A percentile compares a stretch with the other conserved stretches of the same genome.
phyloP scores from a whole-genome alignment of 2,113 vertebrate species.

The Mungos mungo region DNA sequence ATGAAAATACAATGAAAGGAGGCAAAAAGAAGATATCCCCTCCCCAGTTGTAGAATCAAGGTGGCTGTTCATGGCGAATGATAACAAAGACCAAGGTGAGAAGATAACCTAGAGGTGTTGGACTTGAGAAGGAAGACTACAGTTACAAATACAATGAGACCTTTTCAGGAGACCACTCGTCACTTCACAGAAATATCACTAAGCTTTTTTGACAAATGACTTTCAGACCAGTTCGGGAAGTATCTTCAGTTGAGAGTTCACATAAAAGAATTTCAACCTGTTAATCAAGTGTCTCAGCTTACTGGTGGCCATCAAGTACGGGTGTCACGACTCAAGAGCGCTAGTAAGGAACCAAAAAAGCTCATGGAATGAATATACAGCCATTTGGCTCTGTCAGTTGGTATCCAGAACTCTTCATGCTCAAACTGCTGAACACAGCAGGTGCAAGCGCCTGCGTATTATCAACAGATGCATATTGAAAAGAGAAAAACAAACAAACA shows the following conservation, averaged over 20 bases:
- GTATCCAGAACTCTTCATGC: constrained; percentile 59
- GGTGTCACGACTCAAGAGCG: constrained; percentile 71
- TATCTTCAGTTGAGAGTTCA: constrained; percentile 39
- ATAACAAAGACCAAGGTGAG: constrained; percentile 74
- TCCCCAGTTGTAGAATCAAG: constrained; percentile 55
- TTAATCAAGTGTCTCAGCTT: not conserved
- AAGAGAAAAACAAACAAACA: not conserved
- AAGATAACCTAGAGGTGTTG: constrained; percentile 69
- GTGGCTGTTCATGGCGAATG: constrained; percentile 73
- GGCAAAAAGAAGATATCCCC: constrained; percentile 20
- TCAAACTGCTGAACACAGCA: constrained; percentile 68
- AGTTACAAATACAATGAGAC: constrained; percentile 68
- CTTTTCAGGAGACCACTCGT: constrained; percentile 44
- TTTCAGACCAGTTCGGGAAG: constrained; percentile 47
- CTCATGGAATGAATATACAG: constrained; percentile 70
- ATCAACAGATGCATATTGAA: constrained; percentile 78
- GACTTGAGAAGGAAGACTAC: constrained; percentile 85
- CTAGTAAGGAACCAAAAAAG: constrained; percentile 77
- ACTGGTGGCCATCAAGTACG: not conserved
- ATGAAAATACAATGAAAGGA: constrained; percentile 62
- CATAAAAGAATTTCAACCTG: constrained; percentile 41
- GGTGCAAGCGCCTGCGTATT: constrained; percentile 51
- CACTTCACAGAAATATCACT: constrained; percentile 30
- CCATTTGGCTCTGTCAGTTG: constrained; percentile 59
- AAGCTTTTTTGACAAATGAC: constrained; percentile 53